These are phyloP conservation scores for Cryptomyrus ogoouensis DNA, from an alignment of 2,113 vertebrate genomes.

Conservation along the genomic window DNA sequence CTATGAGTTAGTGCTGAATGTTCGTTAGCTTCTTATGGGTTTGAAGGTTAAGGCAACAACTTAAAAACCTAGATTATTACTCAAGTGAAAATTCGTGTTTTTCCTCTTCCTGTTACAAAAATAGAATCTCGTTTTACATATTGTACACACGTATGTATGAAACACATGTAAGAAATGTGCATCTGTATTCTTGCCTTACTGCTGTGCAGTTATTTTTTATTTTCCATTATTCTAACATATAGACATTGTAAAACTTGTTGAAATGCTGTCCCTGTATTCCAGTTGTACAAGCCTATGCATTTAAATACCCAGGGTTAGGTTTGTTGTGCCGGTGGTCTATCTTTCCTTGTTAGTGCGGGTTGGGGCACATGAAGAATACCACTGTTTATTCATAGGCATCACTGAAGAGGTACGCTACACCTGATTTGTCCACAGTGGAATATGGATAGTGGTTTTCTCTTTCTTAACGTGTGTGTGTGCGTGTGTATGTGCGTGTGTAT, in stretches of 20 bases:
- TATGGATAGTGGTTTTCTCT: not conserved
- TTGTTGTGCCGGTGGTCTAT: constrained; percentile 50
- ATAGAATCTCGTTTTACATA: constrained; percentile 13
- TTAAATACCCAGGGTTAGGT: constrained; percentile 46
- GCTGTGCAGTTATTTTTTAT: constrained; percentile 73
- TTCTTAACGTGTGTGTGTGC: not conserved
- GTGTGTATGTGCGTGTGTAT: not conserved
- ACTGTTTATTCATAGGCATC: constrained; percentile 34
- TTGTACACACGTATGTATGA: constrained; percentile 37
- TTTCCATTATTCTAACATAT: constrained; percentile 64
- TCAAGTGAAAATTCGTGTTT: constrained; percentile 56
- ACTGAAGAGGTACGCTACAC: not conserved
- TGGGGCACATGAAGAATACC: constrained; percentile 38
- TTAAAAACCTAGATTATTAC: constrained; percentile 54
- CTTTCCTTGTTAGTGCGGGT: constrained; percentile 58
- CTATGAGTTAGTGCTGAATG: constrained; percentile 59
- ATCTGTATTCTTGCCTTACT: constrained; percentile 72
- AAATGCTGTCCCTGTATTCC: constrained; percentile 57
- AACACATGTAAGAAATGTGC: constrained; percentile 63
- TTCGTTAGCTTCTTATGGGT: constrained; percentile 62
- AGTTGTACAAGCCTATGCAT: constrained; percentile 70
- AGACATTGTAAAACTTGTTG: constrained; percentile 69
- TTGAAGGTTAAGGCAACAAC: constrained; percentile 48
- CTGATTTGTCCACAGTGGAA: not conserved
- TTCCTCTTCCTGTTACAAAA: constrained; percentile 36